Base-by-base conservation (phyloP, 2,797 vertebrate species). In the Chelidonichthys spinosus region DNA sequence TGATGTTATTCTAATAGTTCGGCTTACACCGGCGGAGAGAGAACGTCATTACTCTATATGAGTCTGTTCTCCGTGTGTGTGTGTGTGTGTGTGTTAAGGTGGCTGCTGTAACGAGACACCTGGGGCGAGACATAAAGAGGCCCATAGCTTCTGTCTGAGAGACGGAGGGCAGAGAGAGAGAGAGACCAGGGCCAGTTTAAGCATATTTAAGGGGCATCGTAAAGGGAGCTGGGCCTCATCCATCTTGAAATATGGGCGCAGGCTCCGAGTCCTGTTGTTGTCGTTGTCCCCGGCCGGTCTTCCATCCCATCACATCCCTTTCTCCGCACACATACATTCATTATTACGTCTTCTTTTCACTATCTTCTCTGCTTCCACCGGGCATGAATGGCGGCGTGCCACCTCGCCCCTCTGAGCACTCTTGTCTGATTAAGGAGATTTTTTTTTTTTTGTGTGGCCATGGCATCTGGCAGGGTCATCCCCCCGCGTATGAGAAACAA, bases 341-440 rank as follows among this genome's bases (percentile, higher is more conserved):
- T 61, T 67, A 64, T 50, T 35, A 64, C 70, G 61, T 76, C 40
- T 43, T 46, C 46, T 61, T 65, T 67, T 67, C 36, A 18, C 47
- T 11, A 32, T 74, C 69, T 58, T 70, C 44, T 62, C 56, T 39
- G 42, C 13, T 76, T 87, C 56, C 75, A 53, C 64, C 46, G 76
- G 83, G 81, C 74, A 59, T 55, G 70, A 44, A 83, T 95, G 95
- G 93, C 92, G 66, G 83, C 59, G 75, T 93, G 95, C 94, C 94
- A 93, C 93, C 90, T 77, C 91, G 85, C 87, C 91, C 25, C 90
- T 91, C 89, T 89, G 90, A 87, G 93, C 74, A 74, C 92, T 91
- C 85, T 92, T 91, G 81, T 93, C 88, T 87, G 87, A 94, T 93
- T 94, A 92, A 93, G 91, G 78, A 92, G 90, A 88, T 78, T 86